Percentiles rank a stretch among this genome's conserved stretches.
Evolutionary conservation across 2,888 invertebrate species (phyloP).

Genomic region (Melikaiella ostensackeni): DNA sequence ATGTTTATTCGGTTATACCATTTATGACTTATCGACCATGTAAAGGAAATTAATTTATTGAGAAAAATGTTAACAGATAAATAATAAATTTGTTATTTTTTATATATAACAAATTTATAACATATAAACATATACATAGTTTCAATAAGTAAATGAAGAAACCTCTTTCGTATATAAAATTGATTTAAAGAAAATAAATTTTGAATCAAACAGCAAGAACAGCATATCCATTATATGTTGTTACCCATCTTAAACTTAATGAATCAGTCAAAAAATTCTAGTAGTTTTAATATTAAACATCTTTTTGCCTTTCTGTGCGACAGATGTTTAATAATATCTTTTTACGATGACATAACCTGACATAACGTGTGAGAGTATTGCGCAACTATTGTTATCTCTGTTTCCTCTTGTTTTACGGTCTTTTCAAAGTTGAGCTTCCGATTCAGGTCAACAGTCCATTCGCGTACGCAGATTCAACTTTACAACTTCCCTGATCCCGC

Average conservation of each 20-base stretch:
- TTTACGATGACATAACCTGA: constrained; percentile 9
- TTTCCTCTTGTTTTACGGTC: constrained; percentile 14
- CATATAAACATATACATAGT: too few species aligned
- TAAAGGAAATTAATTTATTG: too few species aligned
- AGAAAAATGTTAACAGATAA: too few species aligned
- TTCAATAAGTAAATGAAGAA: too few species aligned
- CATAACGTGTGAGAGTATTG: background rate
- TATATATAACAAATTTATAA: too few species aligned
- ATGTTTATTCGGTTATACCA: background rate
- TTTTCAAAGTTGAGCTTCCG: constrained; percentile 11
- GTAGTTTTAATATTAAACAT: background rate
- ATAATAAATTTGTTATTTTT: too few species aligned
- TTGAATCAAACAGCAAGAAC: too few species aligned
- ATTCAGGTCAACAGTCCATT: constrained; percentile 36
- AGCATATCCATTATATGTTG: too few species aligned
- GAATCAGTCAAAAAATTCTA: background rate
- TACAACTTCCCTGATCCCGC: constrained; percentile 23
- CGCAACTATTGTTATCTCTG: constrained; percentile 15
- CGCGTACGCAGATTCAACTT: constrained; percentile 30
- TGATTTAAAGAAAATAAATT: too few species aligned
- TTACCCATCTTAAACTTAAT: too few species aligned
- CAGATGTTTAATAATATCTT: background rate
- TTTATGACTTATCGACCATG: background rate
- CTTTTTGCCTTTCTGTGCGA: background rate
- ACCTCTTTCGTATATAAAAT: too few species aligned